Evolutionary conservation across 1,140 invertebrate species (phyloP).

Genomic region (Berghia stephanieae): DNA sequence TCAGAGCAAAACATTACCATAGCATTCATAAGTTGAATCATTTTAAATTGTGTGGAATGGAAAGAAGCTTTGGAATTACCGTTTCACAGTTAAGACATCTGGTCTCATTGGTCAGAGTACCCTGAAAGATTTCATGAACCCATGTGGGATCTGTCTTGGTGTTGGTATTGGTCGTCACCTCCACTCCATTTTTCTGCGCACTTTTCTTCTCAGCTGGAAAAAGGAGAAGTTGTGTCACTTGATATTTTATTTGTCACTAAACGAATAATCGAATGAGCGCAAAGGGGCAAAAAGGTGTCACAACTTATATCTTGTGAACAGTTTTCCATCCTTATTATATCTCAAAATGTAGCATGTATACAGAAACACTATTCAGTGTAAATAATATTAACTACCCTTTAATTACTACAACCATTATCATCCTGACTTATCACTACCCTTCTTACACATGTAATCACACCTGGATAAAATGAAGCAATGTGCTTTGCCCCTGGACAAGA

Average conservation of each 20-base stretch:
- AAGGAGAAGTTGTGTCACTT: too few species aligned
- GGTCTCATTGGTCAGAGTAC: constrained; percentile 98
- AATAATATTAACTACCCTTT: too few species aligned
- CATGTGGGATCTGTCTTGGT: constrained; percentile 88
- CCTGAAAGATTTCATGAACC: constrained; percentile 99
- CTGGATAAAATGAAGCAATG: too few species aligned
- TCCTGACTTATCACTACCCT: too few species aligned
- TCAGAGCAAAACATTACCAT: neutral
- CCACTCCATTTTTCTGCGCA: constrained; percentile 48
- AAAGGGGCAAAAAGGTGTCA: too few species aligned
- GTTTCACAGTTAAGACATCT: constrained; percentile 99
- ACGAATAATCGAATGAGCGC: neutral
- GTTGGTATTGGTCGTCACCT: constrained; percentile 70
- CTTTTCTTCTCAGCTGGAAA: constrained; percentile 81
- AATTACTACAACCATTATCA: too few species aligned
- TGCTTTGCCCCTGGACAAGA: too few species aligned
- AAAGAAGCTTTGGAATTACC: constrained; percentile 69
- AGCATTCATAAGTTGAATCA: neutral
- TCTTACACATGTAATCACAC: too few species aligned
- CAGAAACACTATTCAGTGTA: too few species aligned
- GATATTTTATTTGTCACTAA: neutral
- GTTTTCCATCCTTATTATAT: too few species aligned
- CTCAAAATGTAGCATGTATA: too few species aligned
- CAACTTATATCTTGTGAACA: too few species aligned
- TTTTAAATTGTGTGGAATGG: neutral